Conservation (phyloP, 2,113 vertebrate species). For the Varanus komodoensis region DNA sequence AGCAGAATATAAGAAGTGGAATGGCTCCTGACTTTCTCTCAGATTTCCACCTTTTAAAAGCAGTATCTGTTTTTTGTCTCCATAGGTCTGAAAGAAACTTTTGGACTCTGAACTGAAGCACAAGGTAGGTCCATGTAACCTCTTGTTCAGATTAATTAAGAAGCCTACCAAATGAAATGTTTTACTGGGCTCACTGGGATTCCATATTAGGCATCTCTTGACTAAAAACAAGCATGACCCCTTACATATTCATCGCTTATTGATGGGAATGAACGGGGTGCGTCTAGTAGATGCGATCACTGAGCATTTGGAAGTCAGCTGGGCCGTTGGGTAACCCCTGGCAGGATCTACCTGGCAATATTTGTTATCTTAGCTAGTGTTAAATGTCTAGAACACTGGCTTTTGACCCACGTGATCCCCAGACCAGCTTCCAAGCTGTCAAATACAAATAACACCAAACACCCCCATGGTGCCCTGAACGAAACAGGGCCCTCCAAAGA, state of each 20-base stretch:
- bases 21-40: neutral
- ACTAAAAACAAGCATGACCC: neutral
- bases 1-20: neutral
- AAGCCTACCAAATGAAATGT: conserved; percentile 46
- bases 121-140: conserved; percentile 77
- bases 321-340: too few species aligned
- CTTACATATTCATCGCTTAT: too few species aligned
- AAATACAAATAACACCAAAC: neutral
- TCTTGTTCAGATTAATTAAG: conserved; percentile 37
- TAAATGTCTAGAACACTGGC: neutral
- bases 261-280: neutral
- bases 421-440: neutral
- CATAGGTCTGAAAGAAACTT: conserved; percentile 79
- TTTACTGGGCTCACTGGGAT: conserved; percentile 53
- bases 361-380: neutral
- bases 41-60: conserved; percentile 46
- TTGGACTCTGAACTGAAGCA: conserved; percentile 80
- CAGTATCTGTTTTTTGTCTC: conserved; percentile 65
- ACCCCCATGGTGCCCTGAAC: neutral
- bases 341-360: neutral
- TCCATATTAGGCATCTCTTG: conserved; percentile 54
- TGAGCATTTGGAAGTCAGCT: neutral
- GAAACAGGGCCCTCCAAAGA: too few species aligned
- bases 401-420: neutral
- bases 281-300: neutral